phyloP scores from a whole-genome alignment of 2,888 invertebrate genomes.

The Aphidoletes aphidimyza region DNA sequence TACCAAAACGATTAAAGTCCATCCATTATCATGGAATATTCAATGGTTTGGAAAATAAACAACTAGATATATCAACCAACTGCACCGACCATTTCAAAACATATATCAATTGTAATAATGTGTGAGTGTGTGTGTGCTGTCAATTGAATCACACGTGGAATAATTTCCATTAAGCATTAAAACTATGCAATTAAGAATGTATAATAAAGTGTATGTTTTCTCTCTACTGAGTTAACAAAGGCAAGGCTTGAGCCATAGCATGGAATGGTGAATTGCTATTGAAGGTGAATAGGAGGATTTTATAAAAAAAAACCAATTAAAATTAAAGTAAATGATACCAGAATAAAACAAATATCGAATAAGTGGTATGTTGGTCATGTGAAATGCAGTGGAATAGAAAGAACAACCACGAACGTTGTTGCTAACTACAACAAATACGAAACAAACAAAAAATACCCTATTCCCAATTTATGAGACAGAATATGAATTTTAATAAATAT shows the following conservation, averaged over 20 bases:
- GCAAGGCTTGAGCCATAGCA: neutral
- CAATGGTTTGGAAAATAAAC: too few species aligned
- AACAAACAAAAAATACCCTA: neutral
- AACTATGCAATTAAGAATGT: neutral
- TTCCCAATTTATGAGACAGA: neutral
- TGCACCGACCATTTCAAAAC: too few species aligned
- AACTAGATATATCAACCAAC: too few species aligned
- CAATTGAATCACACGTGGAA: neutral
- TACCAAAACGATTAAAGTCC: too few species aligned
- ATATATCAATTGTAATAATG: too few species aligned
- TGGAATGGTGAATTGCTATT: neutral
- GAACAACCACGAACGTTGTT: slow-evolving; percentile 20
- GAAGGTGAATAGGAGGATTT: slow-evolving; percentile 27
- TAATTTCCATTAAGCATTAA: neutral
- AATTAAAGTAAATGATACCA: slow-evolving; percentile 2
- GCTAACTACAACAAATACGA: too few species aligned
- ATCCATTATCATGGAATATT: too few species aligned
- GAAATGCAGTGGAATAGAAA: neutral
- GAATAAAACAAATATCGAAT: neutral
- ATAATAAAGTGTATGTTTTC: neutral
- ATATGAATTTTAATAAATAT: slow-evolving; percentile 47
- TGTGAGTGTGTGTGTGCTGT: too few species aligned
- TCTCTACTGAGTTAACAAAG: neutral
- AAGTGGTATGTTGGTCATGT: neutral
- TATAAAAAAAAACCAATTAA: slow-evolving; percentile 5